These are phyloP conservation scores for Cossypha polioptera DNA, from an alignment of 2,797 vertebrate species.

Conservation along the genomic window DNA sequence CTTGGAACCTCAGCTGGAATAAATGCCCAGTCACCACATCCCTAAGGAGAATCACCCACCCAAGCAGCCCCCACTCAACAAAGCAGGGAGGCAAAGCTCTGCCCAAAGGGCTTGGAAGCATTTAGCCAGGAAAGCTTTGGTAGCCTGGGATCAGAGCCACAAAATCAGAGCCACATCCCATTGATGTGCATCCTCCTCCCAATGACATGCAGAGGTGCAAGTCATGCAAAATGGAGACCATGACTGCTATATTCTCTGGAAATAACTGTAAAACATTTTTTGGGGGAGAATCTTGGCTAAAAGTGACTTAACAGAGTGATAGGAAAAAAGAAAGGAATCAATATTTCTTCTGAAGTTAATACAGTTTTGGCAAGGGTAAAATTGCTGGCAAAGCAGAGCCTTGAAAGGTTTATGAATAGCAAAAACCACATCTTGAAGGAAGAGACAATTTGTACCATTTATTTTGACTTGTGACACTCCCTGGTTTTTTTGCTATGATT, in stretches of 20 bases:
- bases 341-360: neutral
- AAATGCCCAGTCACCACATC: neutral
- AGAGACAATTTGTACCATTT: neutral
- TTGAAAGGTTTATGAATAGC: neutral
- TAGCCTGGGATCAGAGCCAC: neutral
- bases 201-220: neutral
- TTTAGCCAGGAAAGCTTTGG: neutral
- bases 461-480: neutral
- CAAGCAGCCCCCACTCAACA: fast-evolving
- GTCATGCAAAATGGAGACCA: neutral
- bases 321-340: neutral
- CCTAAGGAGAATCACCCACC: neutral
- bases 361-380: neutral
- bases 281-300: neutral
- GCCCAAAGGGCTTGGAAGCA: neutral
- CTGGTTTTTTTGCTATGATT: neutral
- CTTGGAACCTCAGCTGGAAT: neutral
- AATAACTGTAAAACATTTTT: neutral
- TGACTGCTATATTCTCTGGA: fast-evolving
- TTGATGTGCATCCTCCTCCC: neutral
- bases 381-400: neutral
- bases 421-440: neutral
- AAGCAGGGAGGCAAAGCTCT: neutral
- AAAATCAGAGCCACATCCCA: neutral
- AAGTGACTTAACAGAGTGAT: neutral